Percentiles rank a stretch among this genome's conserved stretches.
Evolutionary conservation across 2,797 vertebrate genomes (phyloP).

Genomic region (Danionella dracula): DNA sequence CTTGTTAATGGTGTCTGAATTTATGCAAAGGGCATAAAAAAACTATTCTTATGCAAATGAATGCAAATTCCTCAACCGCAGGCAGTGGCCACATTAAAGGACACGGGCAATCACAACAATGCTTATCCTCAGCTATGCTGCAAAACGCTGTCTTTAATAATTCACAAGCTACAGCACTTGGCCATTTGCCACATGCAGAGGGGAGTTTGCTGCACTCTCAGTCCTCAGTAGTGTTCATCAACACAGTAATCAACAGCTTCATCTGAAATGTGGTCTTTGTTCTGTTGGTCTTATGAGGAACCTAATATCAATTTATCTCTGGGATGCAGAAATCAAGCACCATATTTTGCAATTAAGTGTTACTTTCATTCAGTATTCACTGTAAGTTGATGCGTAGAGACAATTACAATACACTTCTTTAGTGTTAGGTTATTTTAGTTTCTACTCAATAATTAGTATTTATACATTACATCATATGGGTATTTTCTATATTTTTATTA

Average conservation of each 20-base stretch:
- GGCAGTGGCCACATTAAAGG: background rate
- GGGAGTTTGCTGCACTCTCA: conserved; percentile 13
- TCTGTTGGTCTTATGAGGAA: background rate
- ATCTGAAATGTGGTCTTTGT: background rate
- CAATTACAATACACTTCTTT: no score
- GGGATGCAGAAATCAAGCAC: no score
- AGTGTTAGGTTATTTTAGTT: no score
- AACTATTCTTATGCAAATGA: background rate
- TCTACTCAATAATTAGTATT: no score
- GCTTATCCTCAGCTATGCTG: conserved; percentile 51
- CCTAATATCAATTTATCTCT: background rate
- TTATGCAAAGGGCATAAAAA: background rate
- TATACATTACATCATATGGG: no score
- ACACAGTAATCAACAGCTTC: background rate
- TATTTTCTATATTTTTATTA: no score
- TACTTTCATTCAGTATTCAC: no score
- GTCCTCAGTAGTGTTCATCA: background rate
- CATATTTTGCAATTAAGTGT: no score
- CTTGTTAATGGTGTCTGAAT: background rate
- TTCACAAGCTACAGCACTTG: conserved; percentile 58
- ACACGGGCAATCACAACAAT: conserved; percentile 1
- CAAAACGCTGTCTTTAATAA: conserved; percentile 69
- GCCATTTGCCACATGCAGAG: conserved; percentile 40
- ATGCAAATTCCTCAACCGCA: background rate
- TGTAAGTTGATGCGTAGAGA: no score